Conservation (phyloP, 2,888 invertebrate genomes). For the Trichogramma evanescens region DNA sequence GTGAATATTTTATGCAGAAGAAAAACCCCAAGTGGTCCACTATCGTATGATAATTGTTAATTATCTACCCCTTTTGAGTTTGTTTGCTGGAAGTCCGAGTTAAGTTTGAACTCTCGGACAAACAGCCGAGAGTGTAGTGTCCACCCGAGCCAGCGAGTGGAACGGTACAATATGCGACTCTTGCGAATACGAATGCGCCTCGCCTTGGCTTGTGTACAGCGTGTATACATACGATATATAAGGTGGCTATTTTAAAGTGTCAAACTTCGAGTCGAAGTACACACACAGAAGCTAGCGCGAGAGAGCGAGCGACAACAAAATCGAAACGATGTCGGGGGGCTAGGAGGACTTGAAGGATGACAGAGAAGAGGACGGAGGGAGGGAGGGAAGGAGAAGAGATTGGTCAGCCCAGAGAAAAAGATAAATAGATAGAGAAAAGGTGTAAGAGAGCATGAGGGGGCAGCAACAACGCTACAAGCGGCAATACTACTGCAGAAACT, state of each 20-base stretch:
- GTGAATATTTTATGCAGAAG: no score
- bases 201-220: neutral
- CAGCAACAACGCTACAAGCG: slow-evolving; percentile 20
- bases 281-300: slow-evolving; percentile 24
- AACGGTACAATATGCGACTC: neutral
- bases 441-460: slow-evolving; percentile 17
- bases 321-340: neutral
- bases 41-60: no score
- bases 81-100: no score
- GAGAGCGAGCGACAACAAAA: slow-evolving; percentile 14
- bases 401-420: slow-evolving; percentile 12
- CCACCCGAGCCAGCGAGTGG: no score
- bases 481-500: slow-evolving; percentile 36
- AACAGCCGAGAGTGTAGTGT: no score
- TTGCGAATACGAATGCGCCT: neutral
- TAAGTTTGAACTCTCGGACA: no score
- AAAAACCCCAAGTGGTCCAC: no score
- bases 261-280: slow-evolving; percentile 34
- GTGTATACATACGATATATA: no score
- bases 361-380: neutral
- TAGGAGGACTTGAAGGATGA: slow-evolving; percentile 17
- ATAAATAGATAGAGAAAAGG: slow-evolving; percentile 23
- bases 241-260: slow-evolving; percentile 36
- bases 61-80: no score
- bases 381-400: slow-evolving; percentile 24